Conservation (phyloP, 1,140 invertebrate species). For the Steinernema feltiae region DNA sequence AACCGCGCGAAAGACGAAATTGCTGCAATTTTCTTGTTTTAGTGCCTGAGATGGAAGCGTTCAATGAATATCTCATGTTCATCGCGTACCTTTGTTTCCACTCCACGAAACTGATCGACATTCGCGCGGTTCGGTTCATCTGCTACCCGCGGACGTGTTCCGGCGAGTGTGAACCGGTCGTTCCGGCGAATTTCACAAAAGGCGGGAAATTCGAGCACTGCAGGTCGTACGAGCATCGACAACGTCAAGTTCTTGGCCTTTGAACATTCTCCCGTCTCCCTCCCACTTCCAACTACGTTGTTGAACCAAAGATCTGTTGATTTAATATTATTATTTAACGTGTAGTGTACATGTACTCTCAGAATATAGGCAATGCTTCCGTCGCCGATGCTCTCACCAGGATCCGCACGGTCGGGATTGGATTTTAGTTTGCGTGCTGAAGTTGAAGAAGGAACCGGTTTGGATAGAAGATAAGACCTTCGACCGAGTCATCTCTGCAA, state of each 20-base stretch:
- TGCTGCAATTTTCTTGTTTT: background rate
- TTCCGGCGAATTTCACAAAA: constrained; percentile 46
- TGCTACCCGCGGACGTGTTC: constrained; percentile 56
- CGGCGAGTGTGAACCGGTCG: constrained; percentile 53
- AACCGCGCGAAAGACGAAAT: background rate
- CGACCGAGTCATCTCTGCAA: constrained; percentile 60
- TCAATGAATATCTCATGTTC: constrained; percentile 50
- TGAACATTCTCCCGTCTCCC: background rate
- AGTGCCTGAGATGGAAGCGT: constrained; percentile 34
- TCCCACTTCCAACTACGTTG: background rate
- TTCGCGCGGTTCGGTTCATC: constrained; percentile 48
- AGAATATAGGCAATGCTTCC: background rate
- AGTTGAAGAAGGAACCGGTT: constrained; percentile 58
- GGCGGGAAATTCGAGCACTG: constrained; percentile 54
- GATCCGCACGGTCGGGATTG: background rate
- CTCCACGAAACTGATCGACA: constrained; percentile 43
- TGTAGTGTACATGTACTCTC: background rate
- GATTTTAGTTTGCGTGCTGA: background rate
- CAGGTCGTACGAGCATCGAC: constrained; percentile 38
- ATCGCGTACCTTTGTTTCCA: constrained; percentile 44
- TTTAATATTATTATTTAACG: background rate
- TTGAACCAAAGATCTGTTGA: background rate
- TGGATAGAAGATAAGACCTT: constrained; percentile 60
- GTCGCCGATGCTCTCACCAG: background rate
- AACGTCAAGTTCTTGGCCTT: background rate